Evolutionary conservation across 2,888 invertebrate genomes (phyloP).

Genomic region (Lithodes maja): DNA sequence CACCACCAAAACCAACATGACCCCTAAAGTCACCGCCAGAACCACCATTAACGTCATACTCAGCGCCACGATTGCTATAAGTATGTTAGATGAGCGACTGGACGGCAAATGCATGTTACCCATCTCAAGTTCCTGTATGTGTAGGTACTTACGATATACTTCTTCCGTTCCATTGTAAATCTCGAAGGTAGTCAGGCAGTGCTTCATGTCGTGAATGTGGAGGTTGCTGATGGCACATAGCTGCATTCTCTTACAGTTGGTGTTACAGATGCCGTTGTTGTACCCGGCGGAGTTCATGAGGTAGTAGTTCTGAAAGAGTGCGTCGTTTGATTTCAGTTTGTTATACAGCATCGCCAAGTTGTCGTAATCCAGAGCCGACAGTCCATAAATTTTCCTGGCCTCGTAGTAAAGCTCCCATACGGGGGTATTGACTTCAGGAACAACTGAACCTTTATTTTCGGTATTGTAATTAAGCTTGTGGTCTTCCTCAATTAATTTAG

Average conservation of each 20-base stretch:
- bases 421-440: slow-evolving; percentile 7
- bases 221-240: slow-evolving; percentile 65
- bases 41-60: slow-evolving; percentile 48
- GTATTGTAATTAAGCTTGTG: too few species aligned
- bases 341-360: slow-evolving; percentile 56
- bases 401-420: slow-evolving; percentile 65
- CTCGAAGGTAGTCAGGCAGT: slow-evolving; percentile 29
- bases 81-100: slow-evolving; percentile 21
- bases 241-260: slow-evolving; percentile 54
- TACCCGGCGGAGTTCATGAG: slow-evolving; percentile 68
- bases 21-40: slow-evolving; percentile 40
- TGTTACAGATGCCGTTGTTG: slow-evolving; percentile 48
- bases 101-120: not conserved
- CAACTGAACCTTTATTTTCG: not conserved
- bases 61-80: slow-evolving; percentile 33
- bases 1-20: slow-evolving; percentile 38
- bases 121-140: not conserved
- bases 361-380: slow-evolving; percentile 46
- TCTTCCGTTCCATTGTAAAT: not conserved
- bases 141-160: not conserved
- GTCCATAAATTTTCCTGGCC: slow-evolving; percentile 55
- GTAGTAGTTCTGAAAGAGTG: slow-evolving; percentile 66
- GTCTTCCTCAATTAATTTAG: not conserved
- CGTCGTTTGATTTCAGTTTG: slow-evolving; percentile 41
- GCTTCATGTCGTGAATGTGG: slow-evolving; percentile 30